Conservation (phyloP, 2,113 vertebrate species). For the Aepyceros melampus region DNA sequence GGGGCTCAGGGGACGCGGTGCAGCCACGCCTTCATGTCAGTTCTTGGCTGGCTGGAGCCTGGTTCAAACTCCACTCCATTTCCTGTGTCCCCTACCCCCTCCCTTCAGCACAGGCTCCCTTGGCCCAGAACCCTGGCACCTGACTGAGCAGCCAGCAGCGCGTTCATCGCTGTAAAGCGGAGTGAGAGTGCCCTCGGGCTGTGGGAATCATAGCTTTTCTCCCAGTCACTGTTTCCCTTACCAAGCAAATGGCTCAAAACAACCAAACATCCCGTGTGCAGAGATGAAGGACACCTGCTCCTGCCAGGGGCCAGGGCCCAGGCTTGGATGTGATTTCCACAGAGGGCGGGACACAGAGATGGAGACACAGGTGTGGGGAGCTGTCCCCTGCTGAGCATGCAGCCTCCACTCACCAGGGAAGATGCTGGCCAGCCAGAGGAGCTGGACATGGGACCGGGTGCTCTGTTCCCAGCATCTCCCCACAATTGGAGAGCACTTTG, state of each 20-base stretch:
- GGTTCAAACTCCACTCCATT: neutral
- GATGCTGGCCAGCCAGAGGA: neutral
- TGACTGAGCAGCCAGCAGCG: neutral
- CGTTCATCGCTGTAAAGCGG: rapidly evolving
- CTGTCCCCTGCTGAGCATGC: neutral
- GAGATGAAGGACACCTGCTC: neutral
- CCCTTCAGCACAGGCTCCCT: neutral
- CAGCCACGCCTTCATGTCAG: neutral
- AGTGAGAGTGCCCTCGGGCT: neutral
- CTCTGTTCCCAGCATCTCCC: neutral
- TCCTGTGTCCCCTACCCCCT: too few relatives aligned
- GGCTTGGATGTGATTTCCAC: neutral
- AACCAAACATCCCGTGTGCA: neutral
- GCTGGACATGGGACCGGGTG: neutral
- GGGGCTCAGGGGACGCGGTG: rapidly evolving
- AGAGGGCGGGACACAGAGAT: rapidly evolving
- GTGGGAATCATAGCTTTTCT: neutral
- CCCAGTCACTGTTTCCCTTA: neutral
- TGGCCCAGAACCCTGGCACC: neutral
- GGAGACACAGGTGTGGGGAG: neutral
- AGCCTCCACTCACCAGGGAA: rapidly evolving
- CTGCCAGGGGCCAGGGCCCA: neutral
- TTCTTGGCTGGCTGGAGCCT: neutral
- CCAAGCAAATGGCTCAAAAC: neutral
- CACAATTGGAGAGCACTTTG: neutral